Evolutionary conservation across 2,797 vertebrate genomes (phyloP).

Genomic region (Chaenodraco wilsoni): DNA sequence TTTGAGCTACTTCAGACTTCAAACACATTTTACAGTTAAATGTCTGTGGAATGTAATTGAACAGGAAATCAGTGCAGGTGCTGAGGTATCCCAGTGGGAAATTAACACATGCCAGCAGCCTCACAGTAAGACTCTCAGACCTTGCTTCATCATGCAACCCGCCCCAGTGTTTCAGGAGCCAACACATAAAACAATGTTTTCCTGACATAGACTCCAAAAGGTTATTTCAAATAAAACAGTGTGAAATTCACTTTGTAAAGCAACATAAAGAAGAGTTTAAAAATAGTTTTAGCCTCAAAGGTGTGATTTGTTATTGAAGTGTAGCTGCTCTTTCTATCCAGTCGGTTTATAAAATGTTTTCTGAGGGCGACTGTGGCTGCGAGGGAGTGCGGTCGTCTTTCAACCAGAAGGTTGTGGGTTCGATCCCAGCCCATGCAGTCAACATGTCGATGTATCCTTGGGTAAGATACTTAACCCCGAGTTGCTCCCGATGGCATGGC

Average conservation of each 20-base stretch:
- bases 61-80: conserved; percentile 35
- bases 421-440: no score
- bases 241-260: conserved; percentile 12
- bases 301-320: conserved; percentile 16
- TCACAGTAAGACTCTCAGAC: conserved; percentile 14
- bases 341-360: conserved; percentile 12
- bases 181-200: conserved; percentile 16
- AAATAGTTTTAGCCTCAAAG: not conserved
- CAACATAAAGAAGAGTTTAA: not conserved
- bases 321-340: conserved; percentile 3
- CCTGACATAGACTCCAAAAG: conserved; percentile 6
- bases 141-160: conserved; percentile 19
- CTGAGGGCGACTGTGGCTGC: not conserved
- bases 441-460: no score
- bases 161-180: conserved; percentile 1
- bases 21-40: conserved; percentile 33
- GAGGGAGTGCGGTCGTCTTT: no score
- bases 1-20: conserved; percentile 35
- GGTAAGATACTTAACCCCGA: no score
- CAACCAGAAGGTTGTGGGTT: no score
- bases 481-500: no score
- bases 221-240: conserved; percentile 8
- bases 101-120: conserved; percentile 51
- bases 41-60: conserved; percentile 36
- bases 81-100: conserved; percentile 41